Evolutionary conservation across 2,113 vertebrate species (phyloP).

Genomic region (Osmerus eperlanus): DNA sequence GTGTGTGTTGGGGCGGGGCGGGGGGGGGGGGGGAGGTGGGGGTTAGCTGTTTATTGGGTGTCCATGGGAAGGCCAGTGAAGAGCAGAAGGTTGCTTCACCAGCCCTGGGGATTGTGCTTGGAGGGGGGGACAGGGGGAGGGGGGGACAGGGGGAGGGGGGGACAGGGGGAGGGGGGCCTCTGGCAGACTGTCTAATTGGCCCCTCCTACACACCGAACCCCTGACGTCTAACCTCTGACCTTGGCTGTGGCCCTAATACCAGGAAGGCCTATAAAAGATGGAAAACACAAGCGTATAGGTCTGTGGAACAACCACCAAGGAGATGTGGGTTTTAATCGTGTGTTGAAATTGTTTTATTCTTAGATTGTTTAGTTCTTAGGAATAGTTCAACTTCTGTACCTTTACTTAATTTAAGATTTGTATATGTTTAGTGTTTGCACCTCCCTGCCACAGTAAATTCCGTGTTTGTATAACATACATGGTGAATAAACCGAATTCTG

Average conservation of each 20-base stretch:
- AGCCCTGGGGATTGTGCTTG: neutral
- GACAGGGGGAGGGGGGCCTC: neutral
- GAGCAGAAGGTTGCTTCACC: too few relatives aligned
- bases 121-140: neutral
- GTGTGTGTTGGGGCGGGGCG: neutral
- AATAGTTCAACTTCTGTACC: too few relatives aligned
- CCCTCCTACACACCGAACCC: neutral
- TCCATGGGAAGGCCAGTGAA: too few relatives aligned
- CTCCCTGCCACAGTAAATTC: too few relatives aligned
- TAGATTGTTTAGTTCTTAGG: too few relatives aligned
- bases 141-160: neutral
- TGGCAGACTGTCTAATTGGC: conserved; percentile 9
- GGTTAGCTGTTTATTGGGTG: neutral
- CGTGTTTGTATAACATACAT: too few relatives aligned
- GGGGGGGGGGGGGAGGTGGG: neutral
- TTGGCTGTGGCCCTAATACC: neutral
- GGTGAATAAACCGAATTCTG: too few relatives aligned
- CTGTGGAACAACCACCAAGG: neutral
- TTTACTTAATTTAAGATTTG: too few relatives aligned
- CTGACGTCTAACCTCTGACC: neutral
- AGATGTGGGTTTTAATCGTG: too few relatives aligned
- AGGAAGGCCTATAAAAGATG: neutral
- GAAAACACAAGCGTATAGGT: neutral
- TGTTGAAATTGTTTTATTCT: too few relatives aligned
- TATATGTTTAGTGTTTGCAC: too few relatives aligned